Evolutionary conservation across 2,113 vertebrate genomes (phyloP).

Genomic region (Heteronetta atricapilla): DNA sequence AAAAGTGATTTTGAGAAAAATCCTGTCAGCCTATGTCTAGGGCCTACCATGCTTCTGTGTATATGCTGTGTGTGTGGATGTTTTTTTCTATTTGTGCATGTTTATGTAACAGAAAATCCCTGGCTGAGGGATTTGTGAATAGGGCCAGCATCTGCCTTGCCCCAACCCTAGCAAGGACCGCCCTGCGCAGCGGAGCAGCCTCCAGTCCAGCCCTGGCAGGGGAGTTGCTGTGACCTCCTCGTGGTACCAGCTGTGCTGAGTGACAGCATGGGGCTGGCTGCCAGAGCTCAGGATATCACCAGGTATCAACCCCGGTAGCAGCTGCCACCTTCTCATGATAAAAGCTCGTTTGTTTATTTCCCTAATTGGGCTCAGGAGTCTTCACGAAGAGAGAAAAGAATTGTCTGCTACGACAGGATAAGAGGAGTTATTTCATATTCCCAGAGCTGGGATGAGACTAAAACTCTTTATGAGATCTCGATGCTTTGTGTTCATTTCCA

Average conservation of each 20-base stretch:
- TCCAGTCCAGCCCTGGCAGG: accelerated
- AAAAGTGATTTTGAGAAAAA: background rate
- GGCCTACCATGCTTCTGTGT: background rate
- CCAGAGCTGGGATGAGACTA: background rate
- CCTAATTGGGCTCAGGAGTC: background rate
- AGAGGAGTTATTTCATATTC: background rate
- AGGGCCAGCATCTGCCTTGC: background rate
- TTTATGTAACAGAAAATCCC: background rate
- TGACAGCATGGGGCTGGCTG: background rate
- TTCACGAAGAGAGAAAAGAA: background rate
- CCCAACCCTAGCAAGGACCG: background rate
- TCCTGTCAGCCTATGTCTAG: background rate
- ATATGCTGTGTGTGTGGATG: too few relatives aligned
- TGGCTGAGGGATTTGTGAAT: accelerated
- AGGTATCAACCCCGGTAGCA: background rate
- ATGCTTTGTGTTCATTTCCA: background rate
- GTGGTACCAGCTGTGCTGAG: background rate
- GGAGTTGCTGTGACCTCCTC: background rate
- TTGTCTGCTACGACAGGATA: background rate
- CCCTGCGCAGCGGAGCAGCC: background rate
- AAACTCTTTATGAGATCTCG: background rate
- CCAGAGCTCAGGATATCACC: background rate
- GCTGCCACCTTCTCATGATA: background rate
- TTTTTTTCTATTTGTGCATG: background rate
- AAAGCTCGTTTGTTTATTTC: background rate